These are phyloP conservation scores for Craseonycteris thonglongyai DNA, from an alignment of 2,113 vertebrate species.

Conservation along the genomic window DNA sequence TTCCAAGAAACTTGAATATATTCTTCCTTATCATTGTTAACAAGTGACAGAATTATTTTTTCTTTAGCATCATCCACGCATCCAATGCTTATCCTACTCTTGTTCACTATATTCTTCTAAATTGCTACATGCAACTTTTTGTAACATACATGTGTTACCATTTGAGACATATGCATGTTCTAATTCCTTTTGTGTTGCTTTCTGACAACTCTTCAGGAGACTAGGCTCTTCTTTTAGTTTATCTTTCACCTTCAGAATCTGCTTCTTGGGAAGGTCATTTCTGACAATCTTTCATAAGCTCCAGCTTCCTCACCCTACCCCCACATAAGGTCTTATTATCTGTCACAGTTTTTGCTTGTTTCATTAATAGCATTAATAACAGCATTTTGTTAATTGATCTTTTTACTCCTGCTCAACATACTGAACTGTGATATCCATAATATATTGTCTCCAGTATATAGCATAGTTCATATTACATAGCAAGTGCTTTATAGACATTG, in stretches of 20 bases:
- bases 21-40: neutral
- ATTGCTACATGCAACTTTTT: neutral
- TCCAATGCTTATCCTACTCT: neutral
- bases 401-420: neutral
- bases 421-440: neutral
- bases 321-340: neutral
- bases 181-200: neutral
- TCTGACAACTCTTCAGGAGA: neutral
- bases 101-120: neutral
- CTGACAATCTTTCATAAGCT: neutral
- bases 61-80: neutral
- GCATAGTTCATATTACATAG: neutral
- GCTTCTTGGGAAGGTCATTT: neutral
- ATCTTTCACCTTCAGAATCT: neutral
- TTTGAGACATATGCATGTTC: neutral
- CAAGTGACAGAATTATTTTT: neutral
- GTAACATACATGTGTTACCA: neutral
- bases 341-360: neutral
- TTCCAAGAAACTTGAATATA: neutral
- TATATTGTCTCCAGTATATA: neutral
- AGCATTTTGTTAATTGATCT: neutral
- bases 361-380: neutral
- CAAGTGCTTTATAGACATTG: neutral
- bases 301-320: neutral
- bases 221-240: neutral